Percentiles rank a stretch among this genome's conserved stretches.
phyloP scores from a whole-genome alignment of 2,797 vertebrate genomes.

The Corythornis leucogaster region DNA sequence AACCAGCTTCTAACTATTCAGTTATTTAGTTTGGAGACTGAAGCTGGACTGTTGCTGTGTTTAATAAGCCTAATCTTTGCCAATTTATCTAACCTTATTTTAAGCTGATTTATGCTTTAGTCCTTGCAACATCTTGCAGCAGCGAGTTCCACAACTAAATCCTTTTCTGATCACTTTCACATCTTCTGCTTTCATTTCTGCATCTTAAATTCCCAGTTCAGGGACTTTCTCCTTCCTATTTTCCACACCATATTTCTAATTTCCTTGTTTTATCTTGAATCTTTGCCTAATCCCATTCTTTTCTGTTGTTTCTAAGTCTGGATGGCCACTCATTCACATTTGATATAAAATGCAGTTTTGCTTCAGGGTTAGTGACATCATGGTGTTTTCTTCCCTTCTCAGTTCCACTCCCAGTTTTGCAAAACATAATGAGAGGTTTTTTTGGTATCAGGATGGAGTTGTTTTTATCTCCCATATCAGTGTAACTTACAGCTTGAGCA shows the following conservation, averaged over 20 bases:
- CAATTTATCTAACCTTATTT: neutral
- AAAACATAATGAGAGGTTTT: neutral
- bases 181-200: neutral
- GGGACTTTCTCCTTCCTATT: neutral
- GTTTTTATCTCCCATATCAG: neutral
- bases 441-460: neutral
- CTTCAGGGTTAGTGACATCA: neutral
- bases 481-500: neutral
- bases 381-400: neutral
- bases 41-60: neutral
- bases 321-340: neutral
- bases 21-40: neutral
- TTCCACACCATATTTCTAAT: neutral
- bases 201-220: neutral
- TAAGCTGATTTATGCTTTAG: neutral
- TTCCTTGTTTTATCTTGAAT: neutral
- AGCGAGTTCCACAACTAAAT: neutral
- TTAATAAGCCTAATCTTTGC: neutral
- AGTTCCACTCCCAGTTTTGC: neutral
- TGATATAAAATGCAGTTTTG: neutral
- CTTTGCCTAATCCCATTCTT: neutral
- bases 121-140: neutral
- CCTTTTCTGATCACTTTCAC: neutral
- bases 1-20: neutral
- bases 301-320: neutral